phyloP scores from a whole-genome alignment of 1,140 invertebrate species.

The Charaxes varanes region DNA sequence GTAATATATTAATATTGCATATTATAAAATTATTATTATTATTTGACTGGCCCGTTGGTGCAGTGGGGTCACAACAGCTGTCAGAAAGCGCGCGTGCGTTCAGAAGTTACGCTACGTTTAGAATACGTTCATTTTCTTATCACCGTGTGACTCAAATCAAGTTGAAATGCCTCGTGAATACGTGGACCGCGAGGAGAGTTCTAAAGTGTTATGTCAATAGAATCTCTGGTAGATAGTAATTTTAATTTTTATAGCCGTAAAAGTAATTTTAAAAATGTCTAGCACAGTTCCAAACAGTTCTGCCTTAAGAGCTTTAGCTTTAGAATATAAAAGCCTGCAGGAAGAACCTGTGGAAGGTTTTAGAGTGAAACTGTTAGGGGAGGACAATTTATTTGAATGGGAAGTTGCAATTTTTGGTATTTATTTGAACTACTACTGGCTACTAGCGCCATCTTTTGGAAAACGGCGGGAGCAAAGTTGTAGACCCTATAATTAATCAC shows the following conservation, averaged over 20 bases:
- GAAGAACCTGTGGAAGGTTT: constrained; percentile 99
- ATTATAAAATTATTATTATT: too few species aligned
- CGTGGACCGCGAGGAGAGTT: constrained; percentile 55
- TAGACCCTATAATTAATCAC: too few species aligned
- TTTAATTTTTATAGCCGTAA: constrained; percentile 45
- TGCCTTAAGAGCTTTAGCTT: constrained; percentile 93
- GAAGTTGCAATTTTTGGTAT: constrained; percentile 99
- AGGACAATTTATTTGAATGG: constrained; percentile 99
- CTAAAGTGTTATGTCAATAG: constrained; percentile 63
- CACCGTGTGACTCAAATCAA: constrained; percentile 47
- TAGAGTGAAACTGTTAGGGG: constrained; percentile 95
- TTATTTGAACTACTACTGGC: too few species aligned
- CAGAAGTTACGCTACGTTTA: too few species aligned
- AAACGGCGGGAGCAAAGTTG: too few species aligned
- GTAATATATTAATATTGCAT: too few species aligned
- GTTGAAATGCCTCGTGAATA: constrained; percentile 65
- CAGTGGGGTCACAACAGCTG: too few species aligned
- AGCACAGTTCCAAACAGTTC: constrained; percentile 83
- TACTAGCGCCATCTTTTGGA: too few species aligned
- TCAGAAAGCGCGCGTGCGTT: too few species aligned
- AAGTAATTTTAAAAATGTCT: constrained; percentile 56
- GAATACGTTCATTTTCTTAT: too few species aligned
- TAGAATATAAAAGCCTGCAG: constrained; percentile 97
- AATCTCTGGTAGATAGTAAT: constrained; percentile 57
- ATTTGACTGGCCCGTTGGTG: too few species aligned